Evolutionary conservation across 2,888 invertebrate genomes (phyloP).

Genomic region (Campoletis raptor): DNA sequence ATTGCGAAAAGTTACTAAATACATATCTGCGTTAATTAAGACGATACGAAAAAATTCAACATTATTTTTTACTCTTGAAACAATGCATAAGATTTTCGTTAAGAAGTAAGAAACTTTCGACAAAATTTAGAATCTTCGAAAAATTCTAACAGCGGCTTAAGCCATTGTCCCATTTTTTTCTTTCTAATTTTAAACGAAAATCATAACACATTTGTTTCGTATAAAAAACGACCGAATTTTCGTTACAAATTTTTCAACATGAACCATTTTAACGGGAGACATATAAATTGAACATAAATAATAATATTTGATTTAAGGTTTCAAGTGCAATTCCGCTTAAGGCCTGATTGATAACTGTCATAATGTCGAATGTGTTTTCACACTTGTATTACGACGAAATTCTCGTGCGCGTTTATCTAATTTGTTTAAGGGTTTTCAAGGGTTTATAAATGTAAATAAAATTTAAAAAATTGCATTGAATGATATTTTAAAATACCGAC

Average conservation of each 20-base stretch:
- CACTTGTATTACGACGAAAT: not conserved
- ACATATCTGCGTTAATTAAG: not conserved
- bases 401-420: not conserved
- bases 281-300: not conserved
- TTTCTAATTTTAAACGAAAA: no score
- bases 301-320: no score
- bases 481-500: not conserved
- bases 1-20: not conserved
- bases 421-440: not conserved
- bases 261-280: not conserved
- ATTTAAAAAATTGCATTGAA: not conserved
- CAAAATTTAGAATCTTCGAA: no score
- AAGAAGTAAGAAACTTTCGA: not conserved
- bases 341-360: no score
- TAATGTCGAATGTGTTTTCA: not conserved
- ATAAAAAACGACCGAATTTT: no score
- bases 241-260: not conserved
- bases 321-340: no score
- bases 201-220: no score
- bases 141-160: no score
- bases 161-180: no score
- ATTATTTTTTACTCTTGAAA: not conserved
- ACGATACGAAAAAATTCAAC: not conserved
- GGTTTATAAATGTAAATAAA: no score
- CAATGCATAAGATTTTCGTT: not conserved